Conservation (phyloP, 2,888 invertebrate genomes). For the Lasioglossum leucozonium region DNA sequence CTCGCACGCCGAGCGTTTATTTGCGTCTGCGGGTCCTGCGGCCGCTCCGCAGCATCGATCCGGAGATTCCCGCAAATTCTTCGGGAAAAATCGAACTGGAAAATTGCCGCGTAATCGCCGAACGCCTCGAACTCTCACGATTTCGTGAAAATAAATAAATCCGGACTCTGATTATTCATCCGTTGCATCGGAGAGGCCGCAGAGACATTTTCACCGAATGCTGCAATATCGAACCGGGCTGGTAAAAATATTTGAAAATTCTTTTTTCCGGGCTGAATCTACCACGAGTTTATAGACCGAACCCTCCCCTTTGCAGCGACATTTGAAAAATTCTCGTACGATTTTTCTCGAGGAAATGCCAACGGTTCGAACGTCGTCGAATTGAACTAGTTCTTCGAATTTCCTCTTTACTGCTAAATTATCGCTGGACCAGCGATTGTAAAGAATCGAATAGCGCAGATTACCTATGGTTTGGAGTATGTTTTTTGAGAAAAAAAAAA, state of each 20-base stretch:
- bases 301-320: background rate
- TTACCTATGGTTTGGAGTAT: too few relatives aligned
- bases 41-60: conserved; percentile 19
- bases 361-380: background rate
- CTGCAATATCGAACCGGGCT: background rate
- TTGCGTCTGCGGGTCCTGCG: conserved; percentile 48
- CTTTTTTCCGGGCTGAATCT: background rate
- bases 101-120: too few relatives aligned
- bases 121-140: too few relatives aligned
- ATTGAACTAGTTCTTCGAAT: background rate
- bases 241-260: background rate
- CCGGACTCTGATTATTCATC: too few relatives aligned
- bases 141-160: too few relatives aligned
- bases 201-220: background rate
- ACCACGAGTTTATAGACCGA: background rate
- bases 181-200: background rate
- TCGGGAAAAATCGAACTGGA: background rate
- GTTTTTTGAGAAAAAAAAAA: too few relatives aligned
- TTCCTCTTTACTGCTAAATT: background rate
- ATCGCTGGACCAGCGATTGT: background rate
- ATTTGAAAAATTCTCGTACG: background rate
- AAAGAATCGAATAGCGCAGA: background rate
- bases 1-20: conserved; percentile 37
- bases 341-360: background rate
- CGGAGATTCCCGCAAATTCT: background rate